These are phyloP conservation scores for Notiomystis cincta DNA, from an alignment of 2,113 vertebrate genomes.

Conservation along the genomic window DNA sequence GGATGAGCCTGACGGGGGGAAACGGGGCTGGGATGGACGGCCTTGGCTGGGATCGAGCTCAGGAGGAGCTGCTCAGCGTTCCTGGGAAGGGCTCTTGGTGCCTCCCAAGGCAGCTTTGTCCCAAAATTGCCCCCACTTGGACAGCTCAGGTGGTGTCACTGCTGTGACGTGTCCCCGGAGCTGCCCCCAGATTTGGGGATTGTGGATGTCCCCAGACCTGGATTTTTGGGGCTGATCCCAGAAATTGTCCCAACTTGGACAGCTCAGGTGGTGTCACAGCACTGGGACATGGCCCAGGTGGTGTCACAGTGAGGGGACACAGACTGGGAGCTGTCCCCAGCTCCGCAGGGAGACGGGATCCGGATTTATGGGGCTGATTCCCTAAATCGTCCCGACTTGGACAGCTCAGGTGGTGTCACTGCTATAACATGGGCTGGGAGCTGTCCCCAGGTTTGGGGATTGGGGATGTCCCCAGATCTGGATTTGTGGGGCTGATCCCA, in stretches of 20 bases:
- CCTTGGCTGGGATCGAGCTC: not conserved
- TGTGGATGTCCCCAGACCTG: too few relatives aligned
- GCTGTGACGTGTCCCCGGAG: too few relatives aligned
- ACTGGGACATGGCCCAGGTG: not conserved
- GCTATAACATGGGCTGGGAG: rapidly evolving
- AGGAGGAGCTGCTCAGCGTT: not conserved
- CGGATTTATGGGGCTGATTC: not conserved
- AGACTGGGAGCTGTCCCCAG: not conserved
- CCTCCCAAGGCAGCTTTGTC: not conserved
- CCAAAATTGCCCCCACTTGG: not conserved
- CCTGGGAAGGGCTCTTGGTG: not conserved
- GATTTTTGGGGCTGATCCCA: not conserved
- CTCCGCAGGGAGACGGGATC: not conserved
- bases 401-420: not conserved
- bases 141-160: not conserved
- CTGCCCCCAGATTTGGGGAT: not conserved
- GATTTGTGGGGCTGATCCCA: too few relatives aligned
- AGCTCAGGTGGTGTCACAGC: not conserved
- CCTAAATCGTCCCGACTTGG: too few relatives aligned
- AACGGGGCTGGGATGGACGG: not conserved
- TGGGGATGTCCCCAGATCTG: too few relatives aligned
- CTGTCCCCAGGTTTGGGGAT: too few relatives aligned
- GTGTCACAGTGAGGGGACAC: not conserved
- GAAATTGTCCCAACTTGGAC: not conserved
- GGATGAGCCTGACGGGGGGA: rapidly evolving